Evolutionary conservation across 1,140 invertebrate genomes (phyloP), one percentile per base, ranked within the genome.

Genomic region (Euglossa dilemma): DNA sequence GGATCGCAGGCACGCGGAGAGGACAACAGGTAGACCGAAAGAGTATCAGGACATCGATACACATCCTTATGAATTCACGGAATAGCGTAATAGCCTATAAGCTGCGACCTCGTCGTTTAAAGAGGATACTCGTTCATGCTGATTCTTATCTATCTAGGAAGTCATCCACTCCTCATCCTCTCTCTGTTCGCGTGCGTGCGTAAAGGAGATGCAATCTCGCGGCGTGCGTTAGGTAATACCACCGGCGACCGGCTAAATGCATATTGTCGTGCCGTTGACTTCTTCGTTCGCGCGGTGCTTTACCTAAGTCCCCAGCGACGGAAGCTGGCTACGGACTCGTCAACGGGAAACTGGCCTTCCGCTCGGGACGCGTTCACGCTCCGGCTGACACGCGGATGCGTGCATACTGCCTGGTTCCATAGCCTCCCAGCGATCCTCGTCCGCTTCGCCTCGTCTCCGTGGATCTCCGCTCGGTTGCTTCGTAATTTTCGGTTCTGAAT

Each of bases 71-170:
- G 86, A 84, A 89, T 90, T 87, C 87, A 81, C 72, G 70, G 82
- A 85, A 88, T 91, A 75, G 80, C 75, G 87, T 85, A 87, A 89
- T 89, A 79, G 79, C 72, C 63, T 45, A 45, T 63, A 63, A 82
- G 67, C 80, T 76, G 80, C 86, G 89, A 88, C 77, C 87, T 91
- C 87, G 80, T 82, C 86, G 82, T 61, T 88, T 89, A 87, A 90
- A 86, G 84, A 89, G 87, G 85, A 86, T 89, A 79, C 86, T 83
- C 89, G 86, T 76, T 72, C 85, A 66, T 50, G 79, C 28, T 25
- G 89, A 91, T 91, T 61, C 83, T 87, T 91, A 91, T 91, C 89
- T 90, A 85, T 88, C 84, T 89, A 90, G 90, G 90, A 91, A 91
- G 90, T 89, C 86, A 86, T 85, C 83, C 73, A 59, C 14, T 45